These are phyloP conservation scores for Lumbricus terrestris DNA, from an alignment of 2,888 invertebrate species.

Conservation along the genomic window DNA sequence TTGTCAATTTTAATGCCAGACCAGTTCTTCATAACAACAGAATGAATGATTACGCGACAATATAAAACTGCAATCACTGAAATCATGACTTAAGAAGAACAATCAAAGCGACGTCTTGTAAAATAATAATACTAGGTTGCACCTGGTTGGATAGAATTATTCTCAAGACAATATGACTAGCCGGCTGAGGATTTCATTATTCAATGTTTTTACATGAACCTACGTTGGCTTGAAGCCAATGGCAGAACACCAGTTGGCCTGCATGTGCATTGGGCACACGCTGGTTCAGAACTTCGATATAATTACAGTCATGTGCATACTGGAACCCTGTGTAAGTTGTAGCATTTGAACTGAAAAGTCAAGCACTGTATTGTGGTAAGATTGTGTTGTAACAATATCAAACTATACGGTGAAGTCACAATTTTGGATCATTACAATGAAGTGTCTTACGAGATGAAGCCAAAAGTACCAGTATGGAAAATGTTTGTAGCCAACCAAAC, in stretches of 20 bases:
- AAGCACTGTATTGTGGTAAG: neutral
- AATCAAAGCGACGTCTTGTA: neutral
- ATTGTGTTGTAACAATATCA: too few species aligned
- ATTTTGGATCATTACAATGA: too few species aligned
- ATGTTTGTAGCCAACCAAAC: too few species aligned
- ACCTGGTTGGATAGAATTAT: neutral
- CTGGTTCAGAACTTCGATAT: neutral
- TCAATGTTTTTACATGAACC: neutral
- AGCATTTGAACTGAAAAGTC: neutral
- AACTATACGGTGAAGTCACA: too few species aligned
- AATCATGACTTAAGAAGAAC: neutral
- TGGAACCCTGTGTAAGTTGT: too few species aligned
- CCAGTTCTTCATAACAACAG: neutral
- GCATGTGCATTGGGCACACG: too few species aligned
- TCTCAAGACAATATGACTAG: neutral
- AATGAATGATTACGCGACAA: neutral
- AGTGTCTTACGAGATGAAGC: too few species aligned
- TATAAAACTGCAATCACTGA: neutral
- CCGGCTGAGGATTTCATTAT: neutral
- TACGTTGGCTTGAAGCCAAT: neutral
- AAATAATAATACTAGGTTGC: neutral
- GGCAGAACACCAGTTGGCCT: neutral
- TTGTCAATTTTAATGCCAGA: conserved; percentile 3
- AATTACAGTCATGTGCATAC: too few species aligned
- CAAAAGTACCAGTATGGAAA: too few species aligned